These are phyloP conservation scores for Achlya flavicornis DNA, from an alignment of 2,888 invertebrate genomes.

Conservation along the genomic window DNA sequence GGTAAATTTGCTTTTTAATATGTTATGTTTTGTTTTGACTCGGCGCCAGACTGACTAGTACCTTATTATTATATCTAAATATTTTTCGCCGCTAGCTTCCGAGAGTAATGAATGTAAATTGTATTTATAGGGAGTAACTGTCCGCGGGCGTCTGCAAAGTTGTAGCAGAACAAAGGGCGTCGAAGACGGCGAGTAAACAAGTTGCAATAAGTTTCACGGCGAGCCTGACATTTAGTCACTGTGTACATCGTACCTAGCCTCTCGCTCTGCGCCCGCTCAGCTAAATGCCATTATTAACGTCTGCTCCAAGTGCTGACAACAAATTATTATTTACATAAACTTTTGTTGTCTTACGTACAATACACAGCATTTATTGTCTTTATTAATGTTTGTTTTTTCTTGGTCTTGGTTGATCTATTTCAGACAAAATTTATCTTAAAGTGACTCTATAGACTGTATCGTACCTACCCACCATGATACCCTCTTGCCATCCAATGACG, in stretches of 20 bases:
- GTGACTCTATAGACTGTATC: too few relatives aligned
- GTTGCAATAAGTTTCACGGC: constrained; percentile 74
- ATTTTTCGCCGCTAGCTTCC: constrained; percentile 47
- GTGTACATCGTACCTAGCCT: constrained; percentile 33
- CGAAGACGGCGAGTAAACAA: constrained; percentile 74
- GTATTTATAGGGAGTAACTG: constrained; percentile 68
- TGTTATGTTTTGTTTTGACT: constrained; percentile 19
- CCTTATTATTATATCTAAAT: constrained; percentile 34
- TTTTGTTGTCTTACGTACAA: constrained; percentile 15
- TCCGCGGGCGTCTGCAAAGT: constrained; percentile 70
- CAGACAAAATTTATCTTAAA: too few relatives aligned
- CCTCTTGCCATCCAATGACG: too few relatives aligned
- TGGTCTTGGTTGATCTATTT: too few relatives aligned
- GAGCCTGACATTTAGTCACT: constrained; percentile 56
- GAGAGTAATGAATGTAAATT: constrained; percentile 72
- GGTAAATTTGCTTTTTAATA: constrained; percentile 20
- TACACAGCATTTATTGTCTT: neutral
- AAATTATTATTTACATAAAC: constrained; percentile 13
- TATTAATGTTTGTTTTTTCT: neutral
- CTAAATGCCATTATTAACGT: constrained; percentile 64
- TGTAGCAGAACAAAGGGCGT: constrained; percentile 69
- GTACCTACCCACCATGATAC: too few relatives aligned
- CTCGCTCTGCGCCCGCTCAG: constrained; percentile 25
- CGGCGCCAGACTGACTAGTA: constrained; percentile 16
- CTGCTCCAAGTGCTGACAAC: constrained; percentile 43